Evolutionary conservation across 2,888 invertebrate species (phyloP), one percentile per base, ranked within the genome.

Genomic region (Campoplex nolae): DNA sequence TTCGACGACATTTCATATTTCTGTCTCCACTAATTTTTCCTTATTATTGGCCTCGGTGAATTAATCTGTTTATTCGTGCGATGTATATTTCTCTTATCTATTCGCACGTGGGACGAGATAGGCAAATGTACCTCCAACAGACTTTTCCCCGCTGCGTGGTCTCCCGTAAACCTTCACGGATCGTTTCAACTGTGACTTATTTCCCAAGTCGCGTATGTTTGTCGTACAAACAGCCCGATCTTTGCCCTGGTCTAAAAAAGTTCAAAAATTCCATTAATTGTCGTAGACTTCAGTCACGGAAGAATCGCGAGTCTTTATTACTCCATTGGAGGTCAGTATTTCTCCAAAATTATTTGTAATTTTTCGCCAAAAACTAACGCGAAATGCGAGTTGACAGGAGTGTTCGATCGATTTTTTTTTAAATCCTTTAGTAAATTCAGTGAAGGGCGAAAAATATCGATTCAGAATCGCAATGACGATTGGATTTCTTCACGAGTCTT

Each of bases 11-110:
- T 8, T 65, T 32, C 65, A 38, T 65, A 65, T 35, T 65, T 65
- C 16, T 16, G 35, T 35, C 35, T 8, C 8, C 6, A 32, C 18
- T 6, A 32, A 65, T 16, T 35, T 35, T 13, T 65, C 35, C 4
- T 42, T 35, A 56, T 42, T 35, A 56, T 56, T 45, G 38, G 16
- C 13, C 62, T 38, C 62, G 35, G 32, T 62, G 71, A 71, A 70
- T 23, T 51, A 70, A 62, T 62, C 71, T 16, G 13, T 56, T 70
- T 1, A 28, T 13, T 70, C 28, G 28, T 45, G 16, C 13, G 32
- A 13, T 71, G n/a, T 11, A 2, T 16, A 45, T 45, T 35, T 76
- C 67, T 51, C 84, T 84, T 84, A 84, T 84, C 84, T 79, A 28
- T 84, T 79, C 68, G 6, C 28, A n/a, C 70, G 54, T 38, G 58